Conservation (phyloP, 2,888 invertebrate species). For the Steinernema scapterisci region DNA sequence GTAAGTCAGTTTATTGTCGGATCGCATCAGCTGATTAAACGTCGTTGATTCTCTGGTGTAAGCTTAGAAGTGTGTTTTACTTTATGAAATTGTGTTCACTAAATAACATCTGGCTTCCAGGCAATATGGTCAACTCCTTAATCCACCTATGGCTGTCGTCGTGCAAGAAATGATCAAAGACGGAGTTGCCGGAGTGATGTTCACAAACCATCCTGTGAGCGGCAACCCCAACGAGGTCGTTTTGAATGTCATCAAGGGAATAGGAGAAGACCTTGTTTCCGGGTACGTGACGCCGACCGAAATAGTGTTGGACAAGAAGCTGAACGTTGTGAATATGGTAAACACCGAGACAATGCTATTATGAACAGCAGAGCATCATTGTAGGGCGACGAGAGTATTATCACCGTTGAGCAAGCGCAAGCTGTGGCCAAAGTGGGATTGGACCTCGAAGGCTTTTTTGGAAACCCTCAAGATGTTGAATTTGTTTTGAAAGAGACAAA, state of each 20-base stretch:
- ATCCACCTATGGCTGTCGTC: constrained; percentile 79
- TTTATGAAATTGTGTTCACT: too few relatives aligned
- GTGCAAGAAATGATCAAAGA: constrained; percentile 79
- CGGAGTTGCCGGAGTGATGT: constrained; percentile 76
- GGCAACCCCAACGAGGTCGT: constrained; percentile 76
- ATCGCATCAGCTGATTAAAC: too few relatives aligned
- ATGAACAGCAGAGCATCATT: constrained; percentile 68
- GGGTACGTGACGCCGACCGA: constrained; percentile 79
- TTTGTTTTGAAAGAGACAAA: constrained; percentile 77
- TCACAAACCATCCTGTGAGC: constrained; percentile 79
- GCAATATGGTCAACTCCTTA: constrained; percentile 77
- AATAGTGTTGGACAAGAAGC: constrained; percentile 71
- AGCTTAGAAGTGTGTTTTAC: too few relatives aligned
- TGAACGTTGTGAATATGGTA: constrained; percentile 32
- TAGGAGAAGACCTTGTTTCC: constrained; percentile 84
- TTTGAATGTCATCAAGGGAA: constrained; percentile 81
- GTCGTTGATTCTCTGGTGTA: too few relatives aligned
- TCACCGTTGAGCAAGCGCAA: constrained; percentile 60
- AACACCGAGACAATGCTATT: too few relatives aligned
- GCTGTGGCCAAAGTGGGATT: constrained; percentile 73
- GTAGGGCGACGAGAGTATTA: constrained; percentile 72
- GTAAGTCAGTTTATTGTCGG: constrained; percentile 70
- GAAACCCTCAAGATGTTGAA: constrained; percentile 79
- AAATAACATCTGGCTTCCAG: constrained; percentile 69
- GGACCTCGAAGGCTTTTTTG: constrained; percentile 76